phyloP scores from a whole-genome alignment of 2,888 invertebrate species.

The Sinohyriopsis cumingii region DNA sequence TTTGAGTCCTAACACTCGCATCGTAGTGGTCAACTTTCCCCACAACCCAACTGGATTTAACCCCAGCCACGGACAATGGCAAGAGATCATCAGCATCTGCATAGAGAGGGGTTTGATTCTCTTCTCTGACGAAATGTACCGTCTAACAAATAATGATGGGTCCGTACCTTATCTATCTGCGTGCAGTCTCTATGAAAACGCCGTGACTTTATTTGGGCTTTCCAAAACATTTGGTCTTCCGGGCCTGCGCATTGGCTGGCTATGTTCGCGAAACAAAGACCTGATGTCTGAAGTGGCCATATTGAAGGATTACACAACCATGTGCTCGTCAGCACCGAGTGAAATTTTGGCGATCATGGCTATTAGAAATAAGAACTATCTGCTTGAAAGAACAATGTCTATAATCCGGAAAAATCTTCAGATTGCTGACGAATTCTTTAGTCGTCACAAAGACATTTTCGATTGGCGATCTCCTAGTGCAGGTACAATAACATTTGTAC shows the following conservation, averaged over 20 bases:
- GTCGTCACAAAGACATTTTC: conserved; percentile 12
- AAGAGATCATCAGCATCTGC: conserved; percentile 21
- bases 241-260: conserved; percentile 37
- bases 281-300: conserved; percentile 14
- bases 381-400: conserved; percentile 13
- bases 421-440: conserved; percentile 23
- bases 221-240: conserved; percentile 38
- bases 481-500: too few relatives aligned
- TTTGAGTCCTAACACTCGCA: conserved; percentile 18
- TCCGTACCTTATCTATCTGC: conserved; percentile 23
- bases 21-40: conserved; percentile 44
- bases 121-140: conserved; percentile 41
- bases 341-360: conserved; percentile 37
- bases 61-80: conserved; percentile 19
- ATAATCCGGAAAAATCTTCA: conserved; percentile 21
- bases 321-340: conserved; percentile 25
- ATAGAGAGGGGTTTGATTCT: conserved; percentile 17
- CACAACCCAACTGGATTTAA: conserved; percentile 35
- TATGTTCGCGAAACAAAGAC: conserved; percentile 17
- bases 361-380: conserved; percentile 16
- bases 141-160: conserved; percentile 26
- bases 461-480: too few relatives aligned
- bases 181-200: conserved; percentile 18
- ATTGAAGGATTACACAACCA: conserved; percentile 37
- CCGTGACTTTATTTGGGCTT: conserved; percentile 28